Base-by-base conservation (phyloP, 1,140 invertebrate species). In the Lordiphosa collinella region DNA sequence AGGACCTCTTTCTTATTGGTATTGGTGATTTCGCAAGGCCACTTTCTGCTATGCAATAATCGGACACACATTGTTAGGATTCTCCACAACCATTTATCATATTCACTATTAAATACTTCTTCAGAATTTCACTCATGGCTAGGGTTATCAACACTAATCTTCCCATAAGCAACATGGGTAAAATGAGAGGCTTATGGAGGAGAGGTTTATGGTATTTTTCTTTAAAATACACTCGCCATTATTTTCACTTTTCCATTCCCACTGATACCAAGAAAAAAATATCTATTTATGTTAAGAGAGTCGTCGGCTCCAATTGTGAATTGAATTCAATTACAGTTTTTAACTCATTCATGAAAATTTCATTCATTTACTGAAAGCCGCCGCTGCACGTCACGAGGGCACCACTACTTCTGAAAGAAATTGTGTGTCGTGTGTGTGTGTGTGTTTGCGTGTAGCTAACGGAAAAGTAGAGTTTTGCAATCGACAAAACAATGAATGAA, bases 401-500 rank as follows among this genome's bases (percentile, higher is more conserved):
- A 8, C 22, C 6, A 25, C 22, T 25, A 25, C 22, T 5, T 25
- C 5, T 25, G 1, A 65, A 64, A 65, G 61, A 65, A 65, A 65
- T 46, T 67, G 61, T 57, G 11, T 44, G 22, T 22, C 13, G 22
- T 63, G 36, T 37, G 36, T 8, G 12, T 6, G 12, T 8, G 40
- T 29, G 8, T 18, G 40, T n/a, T 43, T 43, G 14, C 31, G 29
- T 51, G 47, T 44, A 67, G 52, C 64, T 67, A 67, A 67, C 63
- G 64, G 65, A 64, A 37, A 34, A 37, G 65, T 69, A 69, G 64
- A 69, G 66, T 69, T 69, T 69, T 56, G 66, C 66, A 69, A 69
- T 69, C 64, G 58, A 48, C 44, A 55, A 73, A 60, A 73, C 62
- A 73, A 61, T 75, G 73, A 70, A 76, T 70, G 72, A 76, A 76